These are phyloP conservation scores for Solea senegalensis DNA, from an alignment of 2,113 vertebrate species.

Conservation along the genomic window DNA sequence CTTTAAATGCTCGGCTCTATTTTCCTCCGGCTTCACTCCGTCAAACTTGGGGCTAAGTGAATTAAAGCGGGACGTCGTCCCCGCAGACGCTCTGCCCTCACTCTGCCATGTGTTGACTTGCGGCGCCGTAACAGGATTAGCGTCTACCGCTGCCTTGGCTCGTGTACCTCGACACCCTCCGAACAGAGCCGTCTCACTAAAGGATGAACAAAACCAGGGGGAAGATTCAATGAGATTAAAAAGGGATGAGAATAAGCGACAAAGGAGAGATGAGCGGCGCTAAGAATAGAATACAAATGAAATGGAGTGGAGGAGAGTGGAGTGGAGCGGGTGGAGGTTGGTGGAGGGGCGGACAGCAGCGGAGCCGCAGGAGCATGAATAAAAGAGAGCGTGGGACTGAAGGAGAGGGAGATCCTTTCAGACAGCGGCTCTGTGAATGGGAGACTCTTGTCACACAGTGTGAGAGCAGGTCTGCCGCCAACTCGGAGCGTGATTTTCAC, in stretches of 20 bases:
- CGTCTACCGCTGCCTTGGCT: slow-evolving; percentile 23
- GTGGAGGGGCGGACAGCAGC: not conserved
- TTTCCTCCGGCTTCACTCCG: slow-evolving; percentile 23
- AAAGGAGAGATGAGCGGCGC: slow-evolving; percentile 59
- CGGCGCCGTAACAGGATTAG: slow-evolving; percentile 61
- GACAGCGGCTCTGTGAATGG: slow-evolving; percentile 58
- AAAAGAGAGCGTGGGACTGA: slow-evolving; percentile 70
- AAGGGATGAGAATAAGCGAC: slow-evolving; percentile 48
- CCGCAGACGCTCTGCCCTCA: not conserved
- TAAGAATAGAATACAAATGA: slow-evolving; percentile 71
- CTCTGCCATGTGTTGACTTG: slow-evolving; percentile 23
- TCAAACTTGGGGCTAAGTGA: slow-evolving; percentile 49
- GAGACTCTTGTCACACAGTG: slow-evolving; percentile 66
- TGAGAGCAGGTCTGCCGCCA: slow-evolving; percentile 54
- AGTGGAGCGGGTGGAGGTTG: not conserved
- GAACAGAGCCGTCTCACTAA: slow-evolving; percentile 45
- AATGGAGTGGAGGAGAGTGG: slow-evolving; percentile 43
- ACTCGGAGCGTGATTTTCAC: slow-evolving; percentile 47
- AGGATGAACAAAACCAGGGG: slow-evolving; percentile 41
- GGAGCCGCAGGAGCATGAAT: slow-evolving; percentile 64
- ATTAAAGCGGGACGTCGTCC: slow-evolving; percentile 41
- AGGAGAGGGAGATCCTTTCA: slow-evolving; percentile 63
- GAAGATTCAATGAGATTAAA: slow-evolving; percentile 68
- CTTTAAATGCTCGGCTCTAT: slow-evolving; percentile 40
- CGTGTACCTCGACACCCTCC: slow-evolving; percentile 40